Conservation (phyloP, 2,113 vertebrate genomes). For the Alexandromys fortis region DNA sequence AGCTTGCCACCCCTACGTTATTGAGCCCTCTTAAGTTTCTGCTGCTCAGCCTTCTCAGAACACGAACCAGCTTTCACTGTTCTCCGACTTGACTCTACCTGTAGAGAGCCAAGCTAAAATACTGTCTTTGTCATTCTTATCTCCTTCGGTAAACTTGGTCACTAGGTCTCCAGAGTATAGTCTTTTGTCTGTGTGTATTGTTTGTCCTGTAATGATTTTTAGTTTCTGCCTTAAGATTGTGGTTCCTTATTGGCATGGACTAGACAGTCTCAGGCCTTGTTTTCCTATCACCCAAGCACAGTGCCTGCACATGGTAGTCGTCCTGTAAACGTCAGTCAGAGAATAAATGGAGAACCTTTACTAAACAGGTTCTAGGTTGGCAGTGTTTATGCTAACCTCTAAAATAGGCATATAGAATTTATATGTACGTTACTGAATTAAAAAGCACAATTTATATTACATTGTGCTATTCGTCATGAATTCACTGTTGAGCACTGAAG, state of each 20-base stretch:
- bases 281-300: not conserved
- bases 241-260: not conserved
- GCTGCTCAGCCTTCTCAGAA: not conserved
- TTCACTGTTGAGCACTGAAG: slow-evolving; percentile 38
- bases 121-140: not conserved
- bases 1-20: not conserved
- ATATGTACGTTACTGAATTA: not conserved
- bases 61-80: not conserved
- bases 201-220: slow-evolving; percentile 2
- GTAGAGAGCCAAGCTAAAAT: slow-evolving; percentile 14
- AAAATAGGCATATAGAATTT: not conserved
- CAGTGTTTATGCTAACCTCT: slow-evolving; percentile 23
- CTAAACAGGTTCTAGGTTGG: slow-evolving; percentile 15
- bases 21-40: not conserved
- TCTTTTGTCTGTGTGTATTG: not conserved
- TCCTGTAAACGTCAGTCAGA: not conserved
- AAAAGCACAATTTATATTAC: not conserved
- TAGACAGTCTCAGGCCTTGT: not conserved
- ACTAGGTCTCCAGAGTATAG: not conserved
- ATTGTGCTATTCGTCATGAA: not conserved
- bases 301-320: not conserved
- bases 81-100: not conserved
- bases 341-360: slow-evolving; percentile 18
- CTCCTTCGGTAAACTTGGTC: not conserved
- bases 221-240: not conserved